Evolutionary conservation across 2,797 vertebrate genomes (phyloP).

Genomic region (Phataginus tricuspis): DNA sequence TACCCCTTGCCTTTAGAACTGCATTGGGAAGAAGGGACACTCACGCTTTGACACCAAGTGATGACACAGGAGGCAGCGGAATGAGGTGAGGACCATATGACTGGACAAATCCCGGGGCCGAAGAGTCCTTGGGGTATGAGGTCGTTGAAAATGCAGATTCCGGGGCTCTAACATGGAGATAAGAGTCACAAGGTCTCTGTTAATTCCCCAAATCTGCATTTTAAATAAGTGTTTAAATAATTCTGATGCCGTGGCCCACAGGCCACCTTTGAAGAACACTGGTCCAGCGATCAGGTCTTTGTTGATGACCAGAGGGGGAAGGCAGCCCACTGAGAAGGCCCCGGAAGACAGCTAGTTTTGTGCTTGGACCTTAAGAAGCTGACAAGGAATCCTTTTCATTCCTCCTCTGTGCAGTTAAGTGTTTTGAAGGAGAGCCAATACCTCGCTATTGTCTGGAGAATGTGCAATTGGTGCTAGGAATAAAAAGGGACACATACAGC

Average conservation of each 20-base stretch:
- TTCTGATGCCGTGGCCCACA: neutral
- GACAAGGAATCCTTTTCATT: slow-evolving; percentile 58
- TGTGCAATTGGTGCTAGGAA: neutral
- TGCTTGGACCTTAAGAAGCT: slow-evolving; percentile 23
- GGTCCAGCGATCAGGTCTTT: neutral
- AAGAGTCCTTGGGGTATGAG: neutral
- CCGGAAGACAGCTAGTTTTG: slow-evolving; percentile 10
- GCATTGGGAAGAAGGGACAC: neutral
- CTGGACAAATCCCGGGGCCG: neutral
- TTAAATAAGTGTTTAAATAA: neutral
- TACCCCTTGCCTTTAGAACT: neutral
- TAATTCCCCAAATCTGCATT: slow-evolving; percentile 1
- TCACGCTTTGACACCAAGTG: neutral
- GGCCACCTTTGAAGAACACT: neutral
- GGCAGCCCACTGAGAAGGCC: neutral
- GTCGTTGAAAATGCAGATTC: neutral
- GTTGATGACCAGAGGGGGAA: neutral
- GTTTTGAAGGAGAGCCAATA: slow-evolving; percentile 64
- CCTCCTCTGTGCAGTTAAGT: neutral
- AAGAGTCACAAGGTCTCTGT: neutral
- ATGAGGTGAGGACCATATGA: neutral
- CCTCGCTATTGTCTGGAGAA: slow-evolving; percentile 59
- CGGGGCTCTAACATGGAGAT: neutral
- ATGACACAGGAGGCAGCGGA: neutral
- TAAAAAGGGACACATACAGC: neutral